Evolutionary conservation across 2,888 invertebrate species (phyloP).

Genomic region (Peribatodes rhomboidaria): DNA sequence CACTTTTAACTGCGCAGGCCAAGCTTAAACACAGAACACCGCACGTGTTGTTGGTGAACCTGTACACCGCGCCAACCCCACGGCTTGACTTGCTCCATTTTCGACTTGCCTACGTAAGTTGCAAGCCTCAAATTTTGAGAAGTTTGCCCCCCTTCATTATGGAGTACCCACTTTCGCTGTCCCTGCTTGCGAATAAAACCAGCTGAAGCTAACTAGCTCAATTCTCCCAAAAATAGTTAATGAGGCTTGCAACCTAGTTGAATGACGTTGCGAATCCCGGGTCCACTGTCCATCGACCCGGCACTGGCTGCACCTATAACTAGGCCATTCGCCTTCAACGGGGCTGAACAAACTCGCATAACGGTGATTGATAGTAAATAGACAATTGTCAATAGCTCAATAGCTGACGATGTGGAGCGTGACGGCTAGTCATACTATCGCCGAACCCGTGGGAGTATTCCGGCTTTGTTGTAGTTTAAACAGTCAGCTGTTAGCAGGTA

Average conservation of each 20-base stretch:
- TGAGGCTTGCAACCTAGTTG: background rate
- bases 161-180: too few species aligned
- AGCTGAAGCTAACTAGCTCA: too few species aligned
- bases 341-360: slow-evolving; percentile 49
- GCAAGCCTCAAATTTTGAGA: too few species aligned
- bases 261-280: slow-evolving; percentile 17
- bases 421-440: slow-evolving; percentile 57
- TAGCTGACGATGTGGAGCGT: slow-evolving; percentile 63
- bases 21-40: too few species aligned
- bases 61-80: too few species aligned
- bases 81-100: too few species aligned
- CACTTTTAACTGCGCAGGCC: too few species aligned
- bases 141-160: too few species aligned
- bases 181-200: too few species aligned
- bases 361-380: slow-evolving; percentile 61
- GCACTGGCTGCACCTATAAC: slow-evolving; percentile 49
- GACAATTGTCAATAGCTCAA: slow-evolving; percentile 53
- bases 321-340: slow-evolving; percentile 62
- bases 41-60: too few species aligned
- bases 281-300: slow-evolving; percentile 43
- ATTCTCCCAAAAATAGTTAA: too few species aligned
- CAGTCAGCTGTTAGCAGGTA: slow-evolving; percentile 27
- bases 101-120: too few species aligned
- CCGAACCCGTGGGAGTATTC: slow-evolving; percentile 55
- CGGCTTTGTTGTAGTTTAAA: background rate